Evolutionary conservation across 2,888 invertebrate genomes (phyloP), one percentile per base, ranked within the genome.

Genomic region (Pseudococcus jackbeardsleyi): DNA sequence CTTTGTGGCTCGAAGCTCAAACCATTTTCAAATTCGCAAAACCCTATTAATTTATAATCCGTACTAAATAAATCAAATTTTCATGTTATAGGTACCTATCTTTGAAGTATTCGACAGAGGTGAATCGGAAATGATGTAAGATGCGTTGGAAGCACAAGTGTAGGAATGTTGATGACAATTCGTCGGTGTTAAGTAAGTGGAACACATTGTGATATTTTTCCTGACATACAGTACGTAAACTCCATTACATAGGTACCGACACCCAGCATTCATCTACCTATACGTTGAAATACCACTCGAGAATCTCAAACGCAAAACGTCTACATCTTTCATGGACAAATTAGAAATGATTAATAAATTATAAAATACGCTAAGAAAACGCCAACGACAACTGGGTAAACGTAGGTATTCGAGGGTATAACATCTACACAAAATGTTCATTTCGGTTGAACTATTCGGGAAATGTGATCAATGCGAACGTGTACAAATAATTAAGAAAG

Each of bases 401-500:
- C 42, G 42, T 42, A 42, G 42, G 15, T 50, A 50, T 50, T 26
- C 26, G 15, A 72, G 17, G 33, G 17, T 17, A 17, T 6, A 15
- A 72, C 33, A 12, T 72, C 72, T 72, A 72, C 1, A 72, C 33
- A 72, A 72, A 72, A 72, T 72, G 72, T 72, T 72, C 72, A 72
- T 72, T 72, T 72, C 72, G 72, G 72, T 72, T 72, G 7, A 72
- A 72, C 72, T 72, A 72, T 72, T 33, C 33, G 39, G 72, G 33
- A 33, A 72, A 72, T 72, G 33, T 33, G 72, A 72, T 72, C 72
- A 39, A 72, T 19, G 42, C 42, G 72, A 72, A 72, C 33, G 72
- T 72, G 72, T 72, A 72, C 33, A 72, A 72, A 72, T 72, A 72
- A 72, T 72, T 72, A 72, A 72, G 72, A 72, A 72, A 72, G 33